phyloP scores from a whole-genome alignment of 2,113 vertebrate species.

The Circaetus gallicus region DNA sequence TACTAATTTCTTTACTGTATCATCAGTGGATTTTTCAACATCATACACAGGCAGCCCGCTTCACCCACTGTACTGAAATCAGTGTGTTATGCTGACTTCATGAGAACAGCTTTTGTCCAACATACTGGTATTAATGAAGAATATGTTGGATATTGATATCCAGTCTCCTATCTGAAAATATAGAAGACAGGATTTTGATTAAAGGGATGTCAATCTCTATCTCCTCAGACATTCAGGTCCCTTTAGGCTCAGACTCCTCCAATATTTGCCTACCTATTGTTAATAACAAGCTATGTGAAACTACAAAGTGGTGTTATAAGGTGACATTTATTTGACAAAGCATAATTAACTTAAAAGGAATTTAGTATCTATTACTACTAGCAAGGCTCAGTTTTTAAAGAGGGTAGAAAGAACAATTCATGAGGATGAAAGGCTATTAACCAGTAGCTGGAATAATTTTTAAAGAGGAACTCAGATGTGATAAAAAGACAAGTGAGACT shows the following conservation, averaged over 20 bases:
- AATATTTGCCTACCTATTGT: not conserved
- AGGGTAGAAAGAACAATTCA: not conserved
- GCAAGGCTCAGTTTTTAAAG: not conserved
- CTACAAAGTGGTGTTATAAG: not conserved
- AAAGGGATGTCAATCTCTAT: not conserved
- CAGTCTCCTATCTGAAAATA: not conserved
- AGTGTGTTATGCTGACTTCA: not conserved
- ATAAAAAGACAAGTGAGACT: not conserved
- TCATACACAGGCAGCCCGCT: not conserved
- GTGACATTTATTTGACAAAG: not conserved
- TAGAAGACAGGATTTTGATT: not conserved
- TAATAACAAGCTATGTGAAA: not conserved
- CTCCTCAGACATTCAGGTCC: not conserved
- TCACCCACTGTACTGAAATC: not conserved
- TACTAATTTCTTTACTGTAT: not conserved
- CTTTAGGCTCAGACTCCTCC: not conserved
- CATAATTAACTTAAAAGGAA: not conserved
- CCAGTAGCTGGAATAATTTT: not conserved
- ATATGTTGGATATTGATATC: not conserved
- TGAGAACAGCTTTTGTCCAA: not conserved
- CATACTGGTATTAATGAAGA: not conserved
- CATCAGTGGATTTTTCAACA: not conserved
- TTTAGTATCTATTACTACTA: not conserved
- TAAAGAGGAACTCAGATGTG: not conserved
- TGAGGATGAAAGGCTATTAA: not conserved